Conservation (phyloP, 2,888 invertebrate genomes). For the Camponotus fellah region DNA sequence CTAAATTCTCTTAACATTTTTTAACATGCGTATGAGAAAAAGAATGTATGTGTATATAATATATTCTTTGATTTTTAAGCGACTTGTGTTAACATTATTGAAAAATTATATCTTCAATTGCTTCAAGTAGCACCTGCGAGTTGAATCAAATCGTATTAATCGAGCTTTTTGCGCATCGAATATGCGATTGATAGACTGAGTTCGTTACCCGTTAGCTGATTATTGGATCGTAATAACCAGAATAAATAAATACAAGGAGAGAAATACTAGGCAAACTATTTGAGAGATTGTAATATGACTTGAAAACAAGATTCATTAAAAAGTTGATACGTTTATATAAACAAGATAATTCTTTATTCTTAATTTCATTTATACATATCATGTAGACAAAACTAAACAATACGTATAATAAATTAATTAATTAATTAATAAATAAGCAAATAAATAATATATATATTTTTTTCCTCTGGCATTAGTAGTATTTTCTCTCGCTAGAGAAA, state of each 20-base stretch:
- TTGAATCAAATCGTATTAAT: conserved; percentile 28
- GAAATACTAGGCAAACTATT: conserved; percentile 5
- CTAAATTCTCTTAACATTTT: not conserved
- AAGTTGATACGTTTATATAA: not conserved
- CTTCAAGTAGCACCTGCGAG: not conserved
- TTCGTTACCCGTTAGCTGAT: not conserved
- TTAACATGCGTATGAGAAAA: not conserved
- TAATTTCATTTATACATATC: not conserved
- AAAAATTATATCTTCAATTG: not conserved
- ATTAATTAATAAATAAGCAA: too few relatives aligned
- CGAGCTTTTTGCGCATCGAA: conserved; percentile 32
- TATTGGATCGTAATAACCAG: conserved; percentile 8
- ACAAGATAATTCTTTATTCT: conserved; percentile 1
- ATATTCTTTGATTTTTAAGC: not conserved
- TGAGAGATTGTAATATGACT: conserved; percentile 14
- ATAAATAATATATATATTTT: too few relatives aligned
- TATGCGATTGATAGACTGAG: not conserved
- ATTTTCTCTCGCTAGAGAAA: not conserved
- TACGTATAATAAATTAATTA: too few relatives aligned
- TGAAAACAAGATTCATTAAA: not conserved
- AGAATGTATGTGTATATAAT: not conserved
- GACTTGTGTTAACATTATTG: too few relatives aligned
- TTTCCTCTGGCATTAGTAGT: not conserved
- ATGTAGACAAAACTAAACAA: not conserved
- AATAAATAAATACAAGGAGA: not conserved